Percentiles rank a stretch among this genome's conserved stretches.
Conservation (phyloP, 2,888 invertebrate genomes). For the Diadegma fenestrale region DNA sequence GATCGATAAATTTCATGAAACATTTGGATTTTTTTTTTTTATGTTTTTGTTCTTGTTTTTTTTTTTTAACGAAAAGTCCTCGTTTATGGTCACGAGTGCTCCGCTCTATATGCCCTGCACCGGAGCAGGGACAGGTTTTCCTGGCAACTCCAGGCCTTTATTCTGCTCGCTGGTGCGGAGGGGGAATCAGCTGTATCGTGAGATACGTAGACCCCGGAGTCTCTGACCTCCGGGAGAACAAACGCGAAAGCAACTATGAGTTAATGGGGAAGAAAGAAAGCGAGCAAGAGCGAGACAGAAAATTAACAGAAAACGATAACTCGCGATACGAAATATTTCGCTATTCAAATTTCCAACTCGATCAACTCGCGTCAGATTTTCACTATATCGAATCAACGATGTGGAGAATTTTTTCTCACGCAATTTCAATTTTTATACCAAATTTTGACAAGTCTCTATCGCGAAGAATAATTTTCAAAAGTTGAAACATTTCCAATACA, state of each 20-base stretch:
- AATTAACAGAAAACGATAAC: slow-evolving; percentile 31
- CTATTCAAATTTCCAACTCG: slow-evolving; percentile 7
- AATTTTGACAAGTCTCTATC: background rate
- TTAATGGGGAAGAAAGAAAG: slow-evolving; percentile 23
- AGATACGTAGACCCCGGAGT: slow-evolving; percentile 58
- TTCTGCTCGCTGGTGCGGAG: background rate
- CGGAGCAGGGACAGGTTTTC: slow-evolving; percentile 50
- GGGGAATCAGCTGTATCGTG: slow-evolving; percentile 68
- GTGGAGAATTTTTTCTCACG: background rate
- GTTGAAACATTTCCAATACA: background rate
- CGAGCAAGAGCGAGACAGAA: slow-evolving; percentile 23
- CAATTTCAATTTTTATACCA: background rate
- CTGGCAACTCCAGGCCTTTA: slow-evolving; percentile 46
- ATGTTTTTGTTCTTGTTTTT: no score
- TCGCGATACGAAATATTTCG: slow-evolving; percentile 22
- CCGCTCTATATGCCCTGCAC: slow-evolving; percentile 48
- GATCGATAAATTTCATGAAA: background rate
- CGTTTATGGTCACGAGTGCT: slow-evolving; percentile 18
- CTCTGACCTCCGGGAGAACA: slow-evolving; percentile 52
- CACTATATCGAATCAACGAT: background rate
- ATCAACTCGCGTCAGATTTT: background rate
- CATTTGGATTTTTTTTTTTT: no score
- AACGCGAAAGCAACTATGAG: slow-evolving; percentile 59
- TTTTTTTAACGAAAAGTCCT: background rate
- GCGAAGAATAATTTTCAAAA: background rate